Evolutionary conservation across 92 coral and sea anemone genomes (phyloP).

Genomic region (Zoanthus sociatus): DNA sequence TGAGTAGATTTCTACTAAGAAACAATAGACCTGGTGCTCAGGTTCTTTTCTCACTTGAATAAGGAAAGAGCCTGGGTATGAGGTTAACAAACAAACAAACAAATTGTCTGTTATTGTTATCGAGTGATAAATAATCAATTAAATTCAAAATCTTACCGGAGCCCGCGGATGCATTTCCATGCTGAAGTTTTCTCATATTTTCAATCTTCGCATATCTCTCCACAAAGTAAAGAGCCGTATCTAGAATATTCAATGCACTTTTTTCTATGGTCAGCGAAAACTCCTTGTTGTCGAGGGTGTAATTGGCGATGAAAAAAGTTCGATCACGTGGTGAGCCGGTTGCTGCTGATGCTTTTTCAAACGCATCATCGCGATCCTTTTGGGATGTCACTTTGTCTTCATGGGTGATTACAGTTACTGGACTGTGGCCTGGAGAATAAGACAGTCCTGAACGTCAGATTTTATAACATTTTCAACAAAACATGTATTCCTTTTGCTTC

Average conservation of each 20-base stretch:
- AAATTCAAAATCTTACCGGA: slow-evolving; percentile 3
- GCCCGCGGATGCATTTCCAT: slow-evolving; percentile 23
- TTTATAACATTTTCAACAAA: too few relatives aligned
- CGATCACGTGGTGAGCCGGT: slow-evolving; percentile 80
- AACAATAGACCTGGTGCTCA: too few relatives aligned
- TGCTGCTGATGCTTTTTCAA: slow-evolving; percentile 71
- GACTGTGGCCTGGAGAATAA: slow-evolving; percentile 66
- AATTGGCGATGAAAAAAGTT: slow-evolving; percentile 80
- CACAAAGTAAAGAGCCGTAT: slow-evolving; percentile 71
- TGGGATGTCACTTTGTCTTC: slow-evolving; percentile 71
- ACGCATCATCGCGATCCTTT: slow-evolving; percentile 65
- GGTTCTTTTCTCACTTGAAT: too few relatives aligned
- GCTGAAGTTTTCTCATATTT: slow-evolving; percentile 69
- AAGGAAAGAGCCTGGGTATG: too few relatives aligned
- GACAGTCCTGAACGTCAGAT: too few relatives aligned
- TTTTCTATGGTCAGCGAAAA: slow-evolving; percentile 62
- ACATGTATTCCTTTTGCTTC: too few relatives aligned
- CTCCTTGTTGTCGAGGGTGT: slow-evolving; percentile 50
- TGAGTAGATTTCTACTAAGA: too few relatives aligned
- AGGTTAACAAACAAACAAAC: too few relatives aligned
- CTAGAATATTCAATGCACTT: slow-evolving; percentile 69
- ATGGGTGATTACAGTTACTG: slow-evolving; percentile 83
- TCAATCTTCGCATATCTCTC: slow-evolving; percentile 75
- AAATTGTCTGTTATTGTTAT: too few relatives aligned
- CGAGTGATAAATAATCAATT: not conserved